Evolutionary conservation across 2,113 vertebrate species (phyloP).

Genomic region (Hemicordylus capensis): DNA sequence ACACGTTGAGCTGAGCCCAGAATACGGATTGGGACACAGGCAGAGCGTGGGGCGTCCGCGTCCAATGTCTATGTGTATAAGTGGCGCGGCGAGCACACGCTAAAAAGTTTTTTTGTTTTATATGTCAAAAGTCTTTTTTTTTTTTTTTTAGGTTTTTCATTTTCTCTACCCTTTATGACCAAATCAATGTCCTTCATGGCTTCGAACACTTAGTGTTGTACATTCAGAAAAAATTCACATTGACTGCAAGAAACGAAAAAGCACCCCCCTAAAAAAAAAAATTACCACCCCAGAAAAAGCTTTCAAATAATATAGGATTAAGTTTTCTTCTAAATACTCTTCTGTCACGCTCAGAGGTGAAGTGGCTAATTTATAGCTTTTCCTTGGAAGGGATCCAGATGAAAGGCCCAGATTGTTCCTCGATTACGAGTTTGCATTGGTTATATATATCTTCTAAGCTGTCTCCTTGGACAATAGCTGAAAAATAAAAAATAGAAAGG

Average conservation of each 20-base stretch:
- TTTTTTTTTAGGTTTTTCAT: constrained; percentile 16
- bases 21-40: constrained; percentile 65
- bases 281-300: constrained; percentile 74
- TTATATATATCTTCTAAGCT: constrained; percentile 98
- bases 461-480: constrained; percentile 97
- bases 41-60: constrained; percentile 53
- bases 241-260: constrained; percentile 85
- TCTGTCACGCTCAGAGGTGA: constrained; percentile 79
- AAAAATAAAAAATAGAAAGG: constrained; percentile 65
- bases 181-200: constrained; percentile 82
- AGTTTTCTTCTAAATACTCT: constrained; percentile 88
- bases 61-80: constrained; percentile 72
- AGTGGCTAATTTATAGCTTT: constrained; percentile 91
- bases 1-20: constrained; percentile 75
- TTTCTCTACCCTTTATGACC: constrained; percentile 77
- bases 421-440: constrained; percentile 97
- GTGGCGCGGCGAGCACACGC: constrained; percentile 69
- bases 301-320: constrained; percentile 86
- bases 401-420: constrained; percentile 97
- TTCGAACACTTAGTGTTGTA: constrained; percentile 83
- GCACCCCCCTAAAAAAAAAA: constrained; percentile 59
- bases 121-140: constrained; percentile 66
- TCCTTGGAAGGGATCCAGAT: constrained; percentile 99
- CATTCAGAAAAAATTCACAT: constrained; percentile 86
- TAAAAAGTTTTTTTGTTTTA: constrained; percentile 57